Base-by-base conservation (phyloP, 2,888 invertebrate genomes). In the Geotrupes spiniger region DNA sequence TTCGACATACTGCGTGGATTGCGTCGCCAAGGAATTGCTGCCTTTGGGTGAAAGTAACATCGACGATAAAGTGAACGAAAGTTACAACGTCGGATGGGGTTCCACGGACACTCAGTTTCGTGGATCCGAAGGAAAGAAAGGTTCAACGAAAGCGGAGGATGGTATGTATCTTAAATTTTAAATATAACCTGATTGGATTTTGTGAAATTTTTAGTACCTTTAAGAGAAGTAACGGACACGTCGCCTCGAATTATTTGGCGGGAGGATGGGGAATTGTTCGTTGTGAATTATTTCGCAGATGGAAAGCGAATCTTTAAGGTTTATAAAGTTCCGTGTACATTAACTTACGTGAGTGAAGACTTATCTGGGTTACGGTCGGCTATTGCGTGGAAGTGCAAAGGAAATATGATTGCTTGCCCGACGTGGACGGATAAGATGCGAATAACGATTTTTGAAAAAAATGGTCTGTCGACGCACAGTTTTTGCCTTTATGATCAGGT, bases 361-460 rank as follows among this genome's bases (percentile, higher is more conserved):
- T 14, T 15, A 14, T 2, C 33, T 5, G 33, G 33, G 14, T 12
- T 33, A 15, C 33, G 14, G 14, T 12, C 33, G 9, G 14, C 33
- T 14, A 33, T 15, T 33, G 12, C 33, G 4, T 33, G 33, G 33
- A 33, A 15, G 14, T 33, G 33, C 4, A 33, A 12, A 14, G 33
- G 33, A 14, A 33, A 33, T 33, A 28, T 46, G 36, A 36, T 50
- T 28, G 26, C 45, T n/a, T 29, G 31, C n/a, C 12, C 46, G 11
- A 26, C 26, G 3, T 16, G 15, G 4, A 41, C 40, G 11, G 37
- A 50, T 9, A 11, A 15, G 8, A 15, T 28, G 25, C 40, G 16
- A 14, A 31, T 50, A 4, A 31, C 12, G 9, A 25, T 46, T 16
- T 50, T 41, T 25, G 50, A 50, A 28, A 36, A n/a, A 12, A 50